Percentiles rank a stretch among this genome's conserved stretches.
phyloP scores from a whole-genome alignment of 2,888 invertebrate species.

The Pachycephus smyrnensis region DNA sequence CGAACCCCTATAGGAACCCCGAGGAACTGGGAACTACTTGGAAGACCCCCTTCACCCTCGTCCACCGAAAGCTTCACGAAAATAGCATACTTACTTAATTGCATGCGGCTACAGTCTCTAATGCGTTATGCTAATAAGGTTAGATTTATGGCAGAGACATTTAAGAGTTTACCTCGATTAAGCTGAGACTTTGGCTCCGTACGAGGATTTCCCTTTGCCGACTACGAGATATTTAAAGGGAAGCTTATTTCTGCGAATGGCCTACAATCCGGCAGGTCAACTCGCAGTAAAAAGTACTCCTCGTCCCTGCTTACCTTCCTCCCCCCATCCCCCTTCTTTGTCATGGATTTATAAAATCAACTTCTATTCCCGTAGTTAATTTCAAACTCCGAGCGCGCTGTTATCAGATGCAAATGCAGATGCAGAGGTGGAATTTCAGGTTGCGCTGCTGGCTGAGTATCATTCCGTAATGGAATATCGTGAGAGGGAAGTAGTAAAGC shows the following conservation, averaged over 20 bases:
- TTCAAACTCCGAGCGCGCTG: background rate
- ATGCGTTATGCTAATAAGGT: conserved; percentile 58
- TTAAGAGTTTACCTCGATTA: conserved; percentile 32
- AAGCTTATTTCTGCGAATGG: background rate
- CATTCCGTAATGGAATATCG: background rate
- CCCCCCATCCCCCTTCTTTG: background rate
- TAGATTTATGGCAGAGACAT: conserved; percentile 45
- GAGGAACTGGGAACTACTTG: background rate
- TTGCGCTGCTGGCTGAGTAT: background rate
- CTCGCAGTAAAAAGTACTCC: conserved; percentile 17
- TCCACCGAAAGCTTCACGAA: conserved; percentile 22
- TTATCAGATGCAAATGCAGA: background rate
- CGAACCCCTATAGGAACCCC: background rate
- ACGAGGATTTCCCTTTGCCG: background rate
- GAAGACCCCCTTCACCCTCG: background rate
- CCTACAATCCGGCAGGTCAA: background rate
- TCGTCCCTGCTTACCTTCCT: conserved; percentile 16
- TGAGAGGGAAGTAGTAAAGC: background rate
- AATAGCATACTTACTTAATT: conserved; percentile 57
- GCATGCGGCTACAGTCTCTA: conserved; percentile 51
- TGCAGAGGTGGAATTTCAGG: background rate
- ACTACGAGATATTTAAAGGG: background rate
- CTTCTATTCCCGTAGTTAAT: background rate
- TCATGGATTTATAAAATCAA: background rate
- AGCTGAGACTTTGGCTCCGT: conserved; percentile 13